Conservation (phyloP, 2,113 vertebrate genomes). For the Machaerirhynchus nigripectus region DNA sequence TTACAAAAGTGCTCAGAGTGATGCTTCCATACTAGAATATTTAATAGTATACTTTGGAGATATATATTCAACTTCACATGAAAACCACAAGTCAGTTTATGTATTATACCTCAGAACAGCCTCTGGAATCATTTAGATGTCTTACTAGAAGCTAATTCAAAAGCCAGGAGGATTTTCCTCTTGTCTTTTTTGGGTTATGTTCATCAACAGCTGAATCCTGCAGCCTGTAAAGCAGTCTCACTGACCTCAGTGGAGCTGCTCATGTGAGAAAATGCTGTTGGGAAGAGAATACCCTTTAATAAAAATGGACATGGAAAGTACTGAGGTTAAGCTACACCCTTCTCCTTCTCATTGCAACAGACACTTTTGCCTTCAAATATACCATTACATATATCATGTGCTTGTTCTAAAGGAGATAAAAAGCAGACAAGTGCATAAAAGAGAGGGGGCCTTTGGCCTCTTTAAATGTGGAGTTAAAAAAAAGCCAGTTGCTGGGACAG, state of each 20-base stretch:
- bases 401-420: neutral
- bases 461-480: neutral
- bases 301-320: neutral
- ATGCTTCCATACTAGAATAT: neutral
- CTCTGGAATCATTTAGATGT: neutral
- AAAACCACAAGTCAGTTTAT: neutral
- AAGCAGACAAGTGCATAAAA: neutral
- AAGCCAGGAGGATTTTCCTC: neutral
- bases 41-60: neutral
- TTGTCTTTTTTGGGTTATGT: neutral
- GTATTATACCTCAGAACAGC: neutral
- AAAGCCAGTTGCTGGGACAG: neutral
- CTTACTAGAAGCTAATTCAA: neutral
- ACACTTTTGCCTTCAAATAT: neutral
- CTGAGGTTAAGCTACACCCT: neutral
- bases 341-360: neutral
- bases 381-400: neutral
- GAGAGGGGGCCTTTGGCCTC: neutral
- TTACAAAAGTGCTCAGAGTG: neutral
- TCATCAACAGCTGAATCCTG: neutral
- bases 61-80: neutral
- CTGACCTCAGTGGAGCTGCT: neutral
- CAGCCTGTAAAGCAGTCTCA: neutral
- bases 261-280: neutral
- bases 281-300: neutral